Percentiles rank a stretch among this genome's conserved stretches.
These are phyloP conservation scores for Heterohyrax brucei DNA, from an alignment of 2,797 vertebrate species.

Conservation along the genomic window DNA sequence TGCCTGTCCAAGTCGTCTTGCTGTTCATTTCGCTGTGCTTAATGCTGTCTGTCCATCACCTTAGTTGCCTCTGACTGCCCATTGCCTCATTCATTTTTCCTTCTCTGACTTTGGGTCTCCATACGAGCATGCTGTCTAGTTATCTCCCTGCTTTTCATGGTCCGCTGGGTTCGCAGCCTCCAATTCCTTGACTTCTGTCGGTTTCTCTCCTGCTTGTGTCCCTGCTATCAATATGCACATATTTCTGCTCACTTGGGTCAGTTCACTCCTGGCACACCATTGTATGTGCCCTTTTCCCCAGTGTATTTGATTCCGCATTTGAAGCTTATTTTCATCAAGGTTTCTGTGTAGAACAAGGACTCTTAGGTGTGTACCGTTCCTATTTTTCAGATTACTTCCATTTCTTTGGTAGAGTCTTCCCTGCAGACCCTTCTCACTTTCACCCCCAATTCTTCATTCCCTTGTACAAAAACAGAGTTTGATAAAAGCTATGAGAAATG, in stretches of 20 bases:
- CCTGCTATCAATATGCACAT: background rate
- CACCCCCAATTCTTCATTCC: background rate
- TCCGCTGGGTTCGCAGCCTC: conserved; percentile 34
- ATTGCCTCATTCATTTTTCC: conserved; percentile 76
- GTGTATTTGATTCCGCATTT: background rate
- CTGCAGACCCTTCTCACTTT: background rate
- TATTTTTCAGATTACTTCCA: background rate
- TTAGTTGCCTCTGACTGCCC: background rate
- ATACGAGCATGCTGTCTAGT: conserved; percentile 69
- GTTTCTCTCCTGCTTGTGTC: conserved; percentile 20
- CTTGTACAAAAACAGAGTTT: conserved; percentile 54
- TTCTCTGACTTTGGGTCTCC: conserved; percentile 50
- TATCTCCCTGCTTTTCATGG: conserved; percentile 40
- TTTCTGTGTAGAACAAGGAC: background rate
- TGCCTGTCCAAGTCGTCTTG: conserved; percentile 11
- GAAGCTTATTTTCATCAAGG: background rate
- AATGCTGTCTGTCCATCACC: conserved; percentile 45
- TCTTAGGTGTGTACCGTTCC: background rate
- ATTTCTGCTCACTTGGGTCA: background rate
- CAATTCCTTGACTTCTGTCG: conserved; percentile 24
- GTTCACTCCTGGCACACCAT: background rate
- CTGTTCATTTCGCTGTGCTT: background rate
- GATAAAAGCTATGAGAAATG: background rate
- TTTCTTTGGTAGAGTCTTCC: conserved; percentile 29
- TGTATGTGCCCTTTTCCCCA: background rate